phyloP scores from a whole-genome alignment of 2,797 vertebrate genomes.

The Rhincodon typus region DNA sequence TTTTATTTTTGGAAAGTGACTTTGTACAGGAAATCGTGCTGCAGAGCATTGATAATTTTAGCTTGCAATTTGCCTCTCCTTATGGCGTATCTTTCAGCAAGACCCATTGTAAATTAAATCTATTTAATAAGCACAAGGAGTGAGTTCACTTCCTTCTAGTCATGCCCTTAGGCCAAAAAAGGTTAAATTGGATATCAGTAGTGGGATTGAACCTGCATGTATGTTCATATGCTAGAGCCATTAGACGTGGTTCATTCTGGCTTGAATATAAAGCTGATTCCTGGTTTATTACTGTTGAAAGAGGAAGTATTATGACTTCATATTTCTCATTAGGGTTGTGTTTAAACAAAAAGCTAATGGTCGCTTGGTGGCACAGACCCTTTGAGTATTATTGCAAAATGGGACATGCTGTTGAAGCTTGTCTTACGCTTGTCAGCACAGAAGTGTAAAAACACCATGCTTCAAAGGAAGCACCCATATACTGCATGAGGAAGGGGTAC shows the following conservation, averaged over 20 bases:
- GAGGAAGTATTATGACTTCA: not conserved
- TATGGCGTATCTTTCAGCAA: not conserved
- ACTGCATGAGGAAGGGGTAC: too few relatives aligned
- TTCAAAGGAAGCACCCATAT: too few relatives aligned
- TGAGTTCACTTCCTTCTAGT: not conserved
- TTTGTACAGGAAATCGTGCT: not conserved
- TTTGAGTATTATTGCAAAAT: too few relatives aligned
- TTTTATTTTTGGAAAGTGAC: not conserved
- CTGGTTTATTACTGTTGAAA: not conserved
- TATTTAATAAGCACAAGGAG: not conserved
- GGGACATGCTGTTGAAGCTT: too few relatives aligned
- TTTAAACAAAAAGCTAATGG: not conserved
- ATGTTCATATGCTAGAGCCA: not conserved
- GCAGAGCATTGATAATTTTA: not conserved
- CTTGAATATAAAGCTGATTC: not conserved
- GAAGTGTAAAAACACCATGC: too few relatives aligned
- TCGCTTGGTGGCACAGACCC: too few relatives aligned
- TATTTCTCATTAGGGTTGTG: not conserved
- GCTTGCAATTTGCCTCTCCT: not conserved
- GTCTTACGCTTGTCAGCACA: too few relatives aligned
- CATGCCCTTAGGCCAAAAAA: not conserved
- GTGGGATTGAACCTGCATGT: not conserved
- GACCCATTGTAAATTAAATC: not conserved
- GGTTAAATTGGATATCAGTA: not conserved
- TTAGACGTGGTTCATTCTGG: not conserved